Conservation (phyloP, 2,888 invertebrate genomes). For the Perizoma affinitatum region DNA sequence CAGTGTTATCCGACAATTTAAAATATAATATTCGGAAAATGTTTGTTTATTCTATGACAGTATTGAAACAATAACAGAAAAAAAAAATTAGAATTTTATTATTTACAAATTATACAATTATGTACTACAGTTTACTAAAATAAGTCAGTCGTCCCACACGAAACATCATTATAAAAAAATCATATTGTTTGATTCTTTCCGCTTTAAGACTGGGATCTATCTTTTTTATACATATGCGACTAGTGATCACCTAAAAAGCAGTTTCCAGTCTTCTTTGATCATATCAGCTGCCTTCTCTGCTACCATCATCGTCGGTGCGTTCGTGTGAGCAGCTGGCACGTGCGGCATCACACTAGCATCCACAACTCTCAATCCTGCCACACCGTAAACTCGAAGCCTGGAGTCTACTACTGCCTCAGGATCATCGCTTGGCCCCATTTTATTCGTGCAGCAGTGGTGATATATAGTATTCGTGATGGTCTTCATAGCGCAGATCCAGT, state of each 20-base stretch:
- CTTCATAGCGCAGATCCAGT: conserved; percentile 87
- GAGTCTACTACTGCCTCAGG: conserved; percentile 80
- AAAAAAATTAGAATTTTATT: not conserved
- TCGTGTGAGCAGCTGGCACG: conserved; percentile 83
- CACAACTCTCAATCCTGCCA: conserved; percentile 78
- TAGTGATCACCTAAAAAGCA: conserved; percentile 11
- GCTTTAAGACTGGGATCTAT: conserved; percentile 14
- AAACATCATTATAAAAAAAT: not conserved
- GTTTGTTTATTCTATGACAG: not conserved
- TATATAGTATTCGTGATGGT: conserved; percentile 81
- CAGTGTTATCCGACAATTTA: too few relatives aligned
- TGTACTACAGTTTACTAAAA: not conserved
- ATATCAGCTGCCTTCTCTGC: conserved; percentile 84
- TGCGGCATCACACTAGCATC: conserved; percentile 85
- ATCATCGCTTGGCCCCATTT: conserved; percentile 80
- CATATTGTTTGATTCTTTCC: too few relatives aligned
- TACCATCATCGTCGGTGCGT: conserved; percentile 84
- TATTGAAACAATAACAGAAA: not conserved
- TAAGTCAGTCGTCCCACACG: not conserved
- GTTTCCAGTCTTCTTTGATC: conserved; percentile 75
- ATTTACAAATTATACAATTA: not conserved
- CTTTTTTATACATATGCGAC: not conserved
- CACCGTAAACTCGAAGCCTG: conserved; percentile 75
- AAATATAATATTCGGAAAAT: too few relatives aligned
- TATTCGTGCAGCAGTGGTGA: conserved; percentile 82